Evolutionary conservation across 2,113 vertebrate genomes (phyloP), one percentile per base, ranked within the genome.

Genomic region (Trogon melanurus): DNA sequence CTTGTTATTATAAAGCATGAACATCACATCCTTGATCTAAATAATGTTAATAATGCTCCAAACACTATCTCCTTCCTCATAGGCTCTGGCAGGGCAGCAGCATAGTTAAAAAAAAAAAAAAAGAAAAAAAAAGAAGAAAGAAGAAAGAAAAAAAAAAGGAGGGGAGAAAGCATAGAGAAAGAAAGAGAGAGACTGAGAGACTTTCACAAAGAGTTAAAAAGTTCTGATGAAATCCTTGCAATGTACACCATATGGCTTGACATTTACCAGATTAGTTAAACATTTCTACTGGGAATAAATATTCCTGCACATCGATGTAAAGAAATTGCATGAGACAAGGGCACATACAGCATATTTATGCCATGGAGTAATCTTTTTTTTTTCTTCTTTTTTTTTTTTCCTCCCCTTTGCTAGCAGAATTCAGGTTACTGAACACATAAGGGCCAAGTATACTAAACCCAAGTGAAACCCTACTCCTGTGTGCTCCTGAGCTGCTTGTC

Each of bases 251-350:
- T 98, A 98, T 98, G 98, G 97, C 95, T 97, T 98, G 98, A 98
- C 98, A 96, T 98, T 98, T 98, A 98, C 98, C 98, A 98, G 98
- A 98, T 98, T 98, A 98, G 97, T 98, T 98, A 98, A 98, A 98
- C 98, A 98, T 98, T 98, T 98, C 98, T 98, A 96, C 97, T 97
- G 97, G 97, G 97, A 97, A 98, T 98, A 98, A 98, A 97, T 97
- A 98, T 96, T 97, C 96, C 94, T 97, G 95, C 94, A 97, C 96
- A 97, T 96, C 82, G 79, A 97, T 97, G 98, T 97, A 97, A 98
- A 98, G 97, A 97, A 98, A 98, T 97, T 97, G 91, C 92, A 95
- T 66, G 91, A 98, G 98, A 97, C 98, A 98, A 97, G 98, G 97
- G 95, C 97, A 96, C 95, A 97, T 96, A 91, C 95, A 95, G 96